phyloP scores from a whole-genome alignment of 2,888 invertebrate species.

The Hydrotaea diabolus region DNA sequence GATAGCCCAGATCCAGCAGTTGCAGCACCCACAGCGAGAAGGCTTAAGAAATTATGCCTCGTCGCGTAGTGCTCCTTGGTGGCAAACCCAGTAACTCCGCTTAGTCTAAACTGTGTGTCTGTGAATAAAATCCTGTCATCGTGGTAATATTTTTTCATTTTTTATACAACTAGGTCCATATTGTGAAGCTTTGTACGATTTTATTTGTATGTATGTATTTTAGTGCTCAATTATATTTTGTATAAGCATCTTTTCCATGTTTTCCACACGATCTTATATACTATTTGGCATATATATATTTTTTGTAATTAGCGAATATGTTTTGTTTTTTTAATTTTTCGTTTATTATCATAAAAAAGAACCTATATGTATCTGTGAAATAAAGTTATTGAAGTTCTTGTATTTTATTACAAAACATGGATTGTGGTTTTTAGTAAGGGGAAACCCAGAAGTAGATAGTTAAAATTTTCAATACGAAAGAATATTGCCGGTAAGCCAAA shows the following conservation, averaged over 20 bases:
- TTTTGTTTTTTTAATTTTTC: not conserved
- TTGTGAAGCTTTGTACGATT: slow-evolving; percentile 12
- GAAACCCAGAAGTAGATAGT: too few species aligned
- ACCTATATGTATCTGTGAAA: slow-evolving; percentile 23
- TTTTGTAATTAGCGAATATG: slow-evolving; percentile 2
- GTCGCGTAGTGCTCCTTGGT: slow-evolving; percentile 76
- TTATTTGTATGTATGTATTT: slow-evolving; percentile 26
- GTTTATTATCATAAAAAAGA: not conserved
- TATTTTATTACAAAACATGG: not conserved
- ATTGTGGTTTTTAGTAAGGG: not conserved
- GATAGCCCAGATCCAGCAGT: slow-evolving; percentile 45
- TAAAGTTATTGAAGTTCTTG: slow-evolving; percentile 4
- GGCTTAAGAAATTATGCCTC: slow-evolving; percentile 75
- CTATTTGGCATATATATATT: slow-evolving; percentile 12
- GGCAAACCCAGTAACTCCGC: slow-evolving; percentile 71
- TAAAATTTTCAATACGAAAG: too few species aligned
- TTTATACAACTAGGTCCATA: not conserved
- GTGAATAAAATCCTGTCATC: slow-evolving; percentile 28
- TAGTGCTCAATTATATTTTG: slow-evolving; percentile 11
- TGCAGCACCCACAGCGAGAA: slow-evolving; percentile 62
- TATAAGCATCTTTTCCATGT: slow-evolving; percentile 3
- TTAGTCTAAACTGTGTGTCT: slow-evolving; percentile 27
- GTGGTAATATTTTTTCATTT: not conserved
- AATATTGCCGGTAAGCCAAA: too few species aligned
- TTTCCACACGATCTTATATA: not conserved